A percentile compares a stretch with the other conserved stretches of the same genome.
phyloP scores from a whole-genome alignment of 2,113 vertebrate genomes.

The Loxodonta africana region DNA sequence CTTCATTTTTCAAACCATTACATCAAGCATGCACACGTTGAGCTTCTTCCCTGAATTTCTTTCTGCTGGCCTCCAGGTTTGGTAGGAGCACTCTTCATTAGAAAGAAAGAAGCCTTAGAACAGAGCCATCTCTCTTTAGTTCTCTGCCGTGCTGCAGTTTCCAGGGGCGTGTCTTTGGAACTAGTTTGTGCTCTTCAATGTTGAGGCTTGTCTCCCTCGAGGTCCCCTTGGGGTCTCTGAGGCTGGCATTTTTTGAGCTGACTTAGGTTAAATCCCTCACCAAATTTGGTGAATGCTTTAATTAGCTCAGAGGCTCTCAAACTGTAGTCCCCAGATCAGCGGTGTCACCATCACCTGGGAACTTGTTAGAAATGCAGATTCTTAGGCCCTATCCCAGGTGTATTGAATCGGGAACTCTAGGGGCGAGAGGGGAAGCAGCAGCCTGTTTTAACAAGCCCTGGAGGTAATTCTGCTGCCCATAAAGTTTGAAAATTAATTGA shows the following conservation, averaged over 20 bases:
- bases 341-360: background rate
- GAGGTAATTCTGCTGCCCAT: background rate
- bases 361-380: background rate
- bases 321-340: background rate
- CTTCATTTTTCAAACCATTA: background rate
- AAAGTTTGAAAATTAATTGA: background rate
- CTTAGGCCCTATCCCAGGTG: background rate
- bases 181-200: background rate
- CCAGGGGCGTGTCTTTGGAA: background rate
- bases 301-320: background rate
- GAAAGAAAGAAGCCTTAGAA: background rate
- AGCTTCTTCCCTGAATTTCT: background rate
- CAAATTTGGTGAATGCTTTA: slow-evolving; percentile 1
- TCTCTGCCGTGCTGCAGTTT: background rate
- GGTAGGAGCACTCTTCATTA: background rate
- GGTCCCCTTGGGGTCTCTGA: background rate
- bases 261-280: slow-evolving; percentile 26
- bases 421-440: background rate
- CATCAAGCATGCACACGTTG: background rate
- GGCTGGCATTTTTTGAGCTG: background rate
- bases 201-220: background rate
- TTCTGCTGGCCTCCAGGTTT: background rate
- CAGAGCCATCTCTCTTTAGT: background rate
- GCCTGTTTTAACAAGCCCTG: background rate
- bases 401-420: background rate